Percentiles rank a stretch among this genome's conserved stretches.
Evolutionary conservation across 2,888 invertebrate species (phyloP).

Genomic region (Thelaira solivaga): DNA sequence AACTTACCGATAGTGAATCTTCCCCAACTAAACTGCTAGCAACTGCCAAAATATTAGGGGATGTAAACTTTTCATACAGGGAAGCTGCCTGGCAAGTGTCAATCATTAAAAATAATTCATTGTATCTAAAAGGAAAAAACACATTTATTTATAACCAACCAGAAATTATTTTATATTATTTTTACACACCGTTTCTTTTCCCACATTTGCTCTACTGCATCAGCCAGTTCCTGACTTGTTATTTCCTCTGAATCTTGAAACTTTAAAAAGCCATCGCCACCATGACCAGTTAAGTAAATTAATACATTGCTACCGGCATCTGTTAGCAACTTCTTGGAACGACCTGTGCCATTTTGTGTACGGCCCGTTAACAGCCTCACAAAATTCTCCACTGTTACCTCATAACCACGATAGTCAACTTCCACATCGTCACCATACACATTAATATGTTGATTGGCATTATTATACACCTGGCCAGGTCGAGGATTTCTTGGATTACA

Average conservation of each 20-base stretch:
- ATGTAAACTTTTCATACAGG: constrained; percentile 98
- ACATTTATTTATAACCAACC: too few species aligned
- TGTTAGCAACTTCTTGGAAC: constrained; percentile 95
- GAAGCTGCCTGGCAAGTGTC: constrained; percentile 99
- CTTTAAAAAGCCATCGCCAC: constrained; percentile 99
- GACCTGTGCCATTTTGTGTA: constrained; percentile 93
- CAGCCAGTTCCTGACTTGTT: constrained; percentile 97
- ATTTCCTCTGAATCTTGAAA: constrained; percentile 99
- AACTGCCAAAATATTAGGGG: constrained; percentile 97
- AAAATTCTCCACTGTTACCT: constrained; percentile 98
- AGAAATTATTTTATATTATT: not conserved
- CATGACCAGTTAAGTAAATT: constrained; percentile 96
- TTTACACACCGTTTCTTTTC: constrained; percentile 89
- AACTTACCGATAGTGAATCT: constrained; percentile 93
- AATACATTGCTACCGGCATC: constrained; percentile 98
- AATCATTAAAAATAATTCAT: constrained; percentile 98
- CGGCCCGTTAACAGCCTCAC: constrained; percentile 96
- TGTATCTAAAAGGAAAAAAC: constrained; percentile 82
- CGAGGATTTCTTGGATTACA: constrained; percentile 98
- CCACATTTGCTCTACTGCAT: constrained; percentile 99
- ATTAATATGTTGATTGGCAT: constrained; percentile 98
- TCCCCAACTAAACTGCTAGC: constrained; percentile 99
- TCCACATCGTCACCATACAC: constrained; percentile 99
- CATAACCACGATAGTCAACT: constrained; percentile 97
- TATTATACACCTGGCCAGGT: constrained; percentile 98